Conservation (phyloP, 2,113 vertebrate genomes). For the Sprattus sprattus region DNA sequence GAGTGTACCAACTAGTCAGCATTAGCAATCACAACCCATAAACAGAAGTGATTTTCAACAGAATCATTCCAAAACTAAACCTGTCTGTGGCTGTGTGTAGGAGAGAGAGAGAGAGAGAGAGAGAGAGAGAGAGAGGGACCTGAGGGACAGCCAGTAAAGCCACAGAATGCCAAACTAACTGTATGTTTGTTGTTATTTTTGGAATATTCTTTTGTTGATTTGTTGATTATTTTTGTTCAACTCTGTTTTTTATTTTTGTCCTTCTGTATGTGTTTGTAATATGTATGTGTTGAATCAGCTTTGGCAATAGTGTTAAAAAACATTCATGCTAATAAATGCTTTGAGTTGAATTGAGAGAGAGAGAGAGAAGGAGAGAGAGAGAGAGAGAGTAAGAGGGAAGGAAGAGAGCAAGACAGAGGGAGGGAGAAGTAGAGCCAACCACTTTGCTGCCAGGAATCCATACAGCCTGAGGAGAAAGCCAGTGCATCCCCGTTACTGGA, state of each 20-base stretch:
- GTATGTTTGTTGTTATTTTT: too few species aligned
- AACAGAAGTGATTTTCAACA: not conserved
- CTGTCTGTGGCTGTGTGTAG: too few species aligned
- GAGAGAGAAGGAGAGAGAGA: not conserved
- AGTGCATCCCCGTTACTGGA: not conserved
- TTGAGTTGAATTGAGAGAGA: too few species aligned
- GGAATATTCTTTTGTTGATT: too few species aligned
- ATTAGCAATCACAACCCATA: not conserved
- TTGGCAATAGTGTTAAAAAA: too few species aligned
- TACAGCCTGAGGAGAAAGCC: not conserved
- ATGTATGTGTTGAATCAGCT: too few species aligned
- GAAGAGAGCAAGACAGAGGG: not conserved
- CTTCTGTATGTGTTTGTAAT: too few species aligned
- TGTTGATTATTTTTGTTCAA: too few species aligned
- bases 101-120: not conserved
- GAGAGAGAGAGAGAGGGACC: not conserved
- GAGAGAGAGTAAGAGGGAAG: not conserved
- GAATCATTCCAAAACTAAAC: not conserved
- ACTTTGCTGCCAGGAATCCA: constrained; percentile 11
- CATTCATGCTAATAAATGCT: too few species aligned
- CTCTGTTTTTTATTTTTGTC: too few species aligned
- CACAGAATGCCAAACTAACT: too few species aligned
- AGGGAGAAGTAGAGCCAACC: constrained; percentile 1
- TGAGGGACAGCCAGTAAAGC: too few species aligned
- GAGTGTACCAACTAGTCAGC: not conserved